Evolutionary conservation across 2,797 vertebrate species (phyloP).

Genomic region (Nyctalus aviator): DNA sequence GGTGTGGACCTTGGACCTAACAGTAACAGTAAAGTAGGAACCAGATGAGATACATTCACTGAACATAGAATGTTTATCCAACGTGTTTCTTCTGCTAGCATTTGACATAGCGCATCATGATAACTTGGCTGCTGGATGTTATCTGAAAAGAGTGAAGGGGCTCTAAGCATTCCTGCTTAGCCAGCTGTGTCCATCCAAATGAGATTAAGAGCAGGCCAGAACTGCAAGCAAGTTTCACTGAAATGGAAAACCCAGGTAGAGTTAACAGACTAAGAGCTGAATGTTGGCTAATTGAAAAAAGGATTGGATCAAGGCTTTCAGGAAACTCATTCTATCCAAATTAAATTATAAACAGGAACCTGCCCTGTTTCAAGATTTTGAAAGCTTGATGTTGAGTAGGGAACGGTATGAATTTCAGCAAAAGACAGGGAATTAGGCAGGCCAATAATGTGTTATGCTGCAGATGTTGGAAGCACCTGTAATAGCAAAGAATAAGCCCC

Average conservation of each 20-base stretch:
- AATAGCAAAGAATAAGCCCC: conserved; percentile 85
- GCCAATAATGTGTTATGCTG: conserved; percentile 75
- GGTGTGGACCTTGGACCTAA: background rate
- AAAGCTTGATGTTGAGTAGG: conserved; percentile 71
- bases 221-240: background rate
- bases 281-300: conserved; percentile 73
- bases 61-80: background rate
- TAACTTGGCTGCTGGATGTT: background rate
- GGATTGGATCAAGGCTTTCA: conserved; percentile 57
- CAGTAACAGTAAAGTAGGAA: background rate
- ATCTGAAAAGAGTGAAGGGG: background rate
- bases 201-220: background rate
- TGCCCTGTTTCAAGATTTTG: conserved; percentile 71
- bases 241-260: conserved; percentile 58
- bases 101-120: background rate
- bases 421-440: conserved; percentile 76
- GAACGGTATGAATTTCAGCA: conserved; percentile 78
- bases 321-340: conserved; percentile 80
- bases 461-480: conserved; percentile 87
- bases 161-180: background rate
- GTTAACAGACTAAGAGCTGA: conserved; percentile 29
- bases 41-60: background rate
- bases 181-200: conserved; percentile 44
- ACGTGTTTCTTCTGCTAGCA: background rate
- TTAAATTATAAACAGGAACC: conserved; percentile 73